Percentiles rank a stretch among this genome's conserved stretches.
These are phyloP conservation scores for Sebastes iracundus DNA, from an alignment of 2,797 vertebrate genomes.

Conservation along the genomic window DNA sequence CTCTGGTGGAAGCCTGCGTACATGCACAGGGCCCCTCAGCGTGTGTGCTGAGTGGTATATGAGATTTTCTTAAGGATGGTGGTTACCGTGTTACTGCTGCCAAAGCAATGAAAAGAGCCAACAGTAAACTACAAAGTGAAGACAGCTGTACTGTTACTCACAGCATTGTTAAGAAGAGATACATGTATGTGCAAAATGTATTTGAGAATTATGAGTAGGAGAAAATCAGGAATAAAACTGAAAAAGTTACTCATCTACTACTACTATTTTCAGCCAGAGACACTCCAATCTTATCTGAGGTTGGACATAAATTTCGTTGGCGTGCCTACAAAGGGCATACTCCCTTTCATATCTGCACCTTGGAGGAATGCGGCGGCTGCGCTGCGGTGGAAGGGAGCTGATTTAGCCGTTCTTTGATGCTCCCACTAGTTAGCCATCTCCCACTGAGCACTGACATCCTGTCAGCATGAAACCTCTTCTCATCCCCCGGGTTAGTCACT, in stretches of 20 bases:
- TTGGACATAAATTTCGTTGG: neutral
- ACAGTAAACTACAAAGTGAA: constrained; percentile 72
- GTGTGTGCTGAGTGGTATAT: constrained; percentile 67
- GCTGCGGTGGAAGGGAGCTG: constrained; percentile 64
- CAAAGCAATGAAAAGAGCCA: constrained; percentile 66
- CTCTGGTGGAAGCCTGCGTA: constrained; percentile 16
- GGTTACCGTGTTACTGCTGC: constrained; percentile 65
- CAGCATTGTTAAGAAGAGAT: constrained; percentile 23
- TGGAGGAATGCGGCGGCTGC: constrained; percentile 67
- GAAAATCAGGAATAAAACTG: neutral
- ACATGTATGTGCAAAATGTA: constrained; percentile 6
- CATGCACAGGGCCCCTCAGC: constrained; percentile 32
- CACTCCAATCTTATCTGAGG: neutral
- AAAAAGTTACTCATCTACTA: neutral
- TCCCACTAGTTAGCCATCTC: constrained; percentile 77
- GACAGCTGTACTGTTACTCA: constrained; percentile 64
- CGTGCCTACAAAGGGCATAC: constrained; percentile 33
- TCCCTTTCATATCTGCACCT: constrained; percentile 65
- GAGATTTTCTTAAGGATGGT: constrained; percentile 52
- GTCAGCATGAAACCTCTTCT: constrained; percentile 79
- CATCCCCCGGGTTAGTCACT: constrained; percentile 75
- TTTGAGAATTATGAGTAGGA: neutral
- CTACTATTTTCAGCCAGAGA: neutral
- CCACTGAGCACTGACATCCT: constrained; percentile 80
- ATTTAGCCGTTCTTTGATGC: constrained; percentile 79